A percentile compares a stretch with the other conserved stretches of the same genome.
phyloP scores from a whole-genome alignment of 2,888 invertebrate species.

The Chirona hameri region DNA sequence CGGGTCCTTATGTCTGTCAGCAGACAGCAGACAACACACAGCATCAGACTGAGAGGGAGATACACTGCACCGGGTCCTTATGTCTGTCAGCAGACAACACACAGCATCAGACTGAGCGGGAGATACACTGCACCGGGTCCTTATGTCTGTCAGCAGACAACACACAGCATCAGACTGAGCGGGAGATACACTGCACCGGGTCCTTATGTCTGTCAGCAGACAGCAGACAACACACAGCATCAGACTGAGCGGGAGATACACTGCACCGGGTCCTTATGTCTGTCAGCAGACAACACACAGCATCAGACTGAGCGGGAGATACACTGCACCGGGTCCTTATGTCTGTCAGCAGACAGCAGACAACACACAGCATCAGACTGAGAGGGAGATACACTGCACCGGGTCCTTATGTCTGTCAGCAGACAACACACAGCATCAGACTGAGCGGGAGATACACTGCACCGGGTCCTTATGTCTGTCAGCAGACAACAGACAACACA shows the following conservation, averaged over 20 bases:
- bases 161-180: slow-evolving; percentile 69
- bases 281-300: slow-evolving; percentile 46
- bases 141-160: slow-evolving; percentile 65
- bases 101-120: slow-evolving; percentile 81
- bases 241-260: slow-evolving; percentile 85
- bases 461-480: slow-evolving; percentile 89
- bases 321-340: too few relatives aligned
- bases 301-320: too few relatives aligned
- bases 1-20: slow-evolving; percentile 81
- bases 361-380: slow-evolving; percentile 89
- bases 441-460: slow-evolving; percentile 89
- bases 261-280: slow-evolving; percentile 93
- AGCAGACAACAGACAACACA: too few relatives aligned
- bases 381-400: slow-evolving; percentile 87
- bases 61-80: too few relatives aligned
- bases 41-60: too few relatives aligned
- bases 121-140: slow-evolving; percentile 90
- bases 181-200: slow-evolving; percentile 92
- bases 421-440: slow-evolving; percentile 60
- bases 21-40: too few relatives aligned
- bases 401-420: slow-evolving; percentile 82
- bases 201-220: slow-evolving; percentile 79
- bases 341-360: slow-evolving; percentile 62
- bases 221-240: slow-evolving; percentile 55
- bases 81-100: slow-evolving; percentile 60